Percentiles rank a stretch among this genome's conserved stretches.
Conservation (phyloP, 2,797 vertebrate genomes). For the Clamator glandarius region DNA sequence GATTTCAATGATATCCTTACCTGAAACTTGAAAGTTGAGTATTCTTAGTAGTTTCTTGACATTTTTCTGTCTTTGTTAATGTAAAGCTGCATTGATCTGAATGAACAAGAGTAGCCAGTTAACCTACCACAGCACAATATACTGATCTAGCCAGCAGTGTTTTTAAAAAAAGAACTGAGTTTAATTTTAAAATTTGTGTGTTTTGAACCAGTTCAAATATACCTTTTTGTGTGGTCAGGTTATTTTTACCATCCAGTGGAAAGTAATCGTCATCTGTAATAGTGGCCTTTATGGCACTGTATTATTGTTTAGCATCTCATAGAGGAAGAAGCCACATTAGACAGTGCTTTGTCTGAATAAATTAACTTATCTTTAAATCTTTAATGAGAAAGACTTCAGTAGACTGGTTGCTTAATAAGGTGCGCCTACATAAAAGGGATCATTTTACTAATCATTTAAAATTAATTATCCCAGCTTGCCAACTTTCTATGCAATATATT, state of each 20-base stretch:
- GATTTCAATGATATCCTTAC: neutral
- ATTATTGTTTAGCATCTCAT: conserved; percentile 47
- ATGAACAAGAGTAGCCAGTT: neutral
- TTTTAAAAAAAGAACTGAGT: neutral
- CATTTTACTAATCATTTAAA: conserved; percentile 89
- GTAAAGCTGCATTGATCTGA: neutral
- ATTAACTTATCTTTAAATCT: conserved; percentile 80
- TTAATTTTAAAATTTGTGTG: no score
- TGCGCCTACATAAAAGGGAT: conserved; percentile 79
- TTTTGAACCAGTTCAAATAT: neutral
- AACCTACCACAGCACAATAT: neutral
- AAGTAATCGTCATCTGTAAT: conserved; percentile 44
- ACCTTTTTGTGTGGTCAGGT: neutral
- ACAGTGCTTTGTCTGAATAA: conserved; percentile 68
- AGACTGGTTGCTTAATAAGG: conserved; percentile 84
- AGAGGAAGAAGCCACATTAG: conserved; percentile 69
- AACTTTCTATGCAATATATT: conserved; percentile 57
- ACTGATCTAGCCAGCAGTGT: neutral
- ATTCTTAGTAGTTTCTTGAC: neutral
- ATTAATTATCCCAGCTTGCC: conserved; percentile 80
- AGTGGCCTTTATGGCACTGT: conserved; percentile 25
- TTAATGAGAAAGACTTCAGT: conserved; percentile 82
- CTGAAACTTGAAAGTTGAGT: neutral
- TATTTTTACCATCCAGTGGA: conserved; percentile 20
- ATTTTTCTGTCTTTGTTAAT: neutral